A percentile compares a stretch with the other conserved stretches of the same genome.
Conservation (phyloP, 2,113 vertebrate genomes). For the Sylvietta virens region DNA sequence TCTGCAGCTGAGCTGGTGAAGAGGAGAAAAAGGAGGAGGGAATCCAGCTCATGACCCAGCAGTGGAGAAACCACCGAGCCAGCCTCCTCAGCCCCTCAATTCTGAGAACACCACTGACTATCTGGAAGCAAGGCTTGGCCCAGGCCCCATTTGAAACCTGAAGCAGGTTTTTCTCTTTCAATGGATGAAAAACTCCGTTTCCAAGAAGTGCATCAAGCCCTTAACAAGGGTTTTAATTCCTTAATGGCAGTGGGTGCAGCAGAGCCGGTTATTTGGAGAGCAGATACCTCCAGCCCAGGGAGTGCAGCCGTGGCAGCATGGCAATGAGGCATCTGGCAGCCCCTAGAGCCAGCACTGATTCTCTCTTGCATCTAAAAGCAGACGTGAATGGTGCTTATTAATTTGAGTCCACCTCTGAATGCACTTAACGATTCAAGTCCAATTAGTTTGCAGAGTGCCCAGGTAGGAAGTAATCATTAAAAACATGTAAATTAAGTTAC, state of each 20-base stretch:
- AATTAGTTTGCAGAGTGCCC: slow-evolving; percentile 49
- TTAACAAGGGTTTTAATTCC: slow-evolving; percentile 30
- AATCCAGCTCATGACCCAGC: background rate
- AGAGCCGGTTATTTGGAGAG: background rate
- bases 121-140: background rate
- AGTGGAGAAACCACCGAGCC: background rate
- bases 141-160: background rate
- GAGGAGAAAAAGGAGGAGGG: background rate
- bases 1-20: background rate
- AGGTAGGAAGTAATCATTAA: slow-evolving; percentile 70
- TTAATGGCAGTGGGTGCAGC: background rate
- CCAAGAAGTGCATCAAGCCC: background rate
- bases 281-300: background rate
- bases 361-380: slow-evolving; percentile 47
- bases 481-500: slow-evolving; percentile 76
- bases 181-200: background rate
- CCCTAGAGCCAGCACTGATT: background rate
- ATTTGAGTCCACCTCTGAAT: slow-evolving; percentile 4
- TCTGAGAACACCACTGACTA: background rate
- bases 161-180: background rate
- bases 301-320: background rate
- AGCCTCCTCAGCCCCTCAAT: background rate
- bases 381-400: background rate
- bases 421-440: slow-evolving; percentile 26
- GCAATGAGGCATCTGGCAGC: background rate